Percentiles rank a stretch among this genome's conserved stretches.
phyloP scores from a whole-genome alignment of 2,888 invertebrate genomes.

The Tetanocera ferruginea region DNA sequence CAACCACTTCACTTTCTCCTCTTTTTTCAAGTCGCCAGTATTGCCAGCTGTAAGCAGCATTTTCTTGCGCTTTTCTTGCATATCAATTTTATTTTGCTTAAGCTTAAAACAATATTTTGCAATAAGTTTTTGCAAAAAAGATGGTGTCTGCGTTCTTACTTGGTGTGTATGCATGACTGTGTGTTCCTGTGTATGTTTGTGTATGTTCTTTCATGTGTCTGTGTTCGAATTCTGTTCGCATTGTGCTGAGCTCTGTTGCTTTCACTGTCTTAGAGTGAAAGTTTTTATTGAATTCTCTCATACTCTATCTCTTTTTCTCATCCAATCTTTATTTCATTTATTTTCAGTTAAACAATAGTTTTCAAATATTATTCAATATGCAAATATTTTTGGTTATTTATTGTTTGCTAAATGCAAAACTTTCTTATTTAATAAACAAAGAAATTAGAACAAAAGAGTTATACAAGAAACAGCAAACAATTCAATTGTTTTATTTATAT shows the following conservation, averaged over 20 bases:
- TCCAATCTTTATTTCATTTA: not conserved
- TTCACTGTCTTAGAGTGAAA: not conserved
- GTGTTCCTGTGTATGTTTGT: not conserved
- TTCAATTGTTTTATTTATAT: no score
- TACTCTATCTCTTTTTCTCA: not conserved
- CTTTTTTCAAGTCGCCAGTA: not conserved
- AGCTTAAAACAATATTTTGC: slow-evolving; percentile 31
- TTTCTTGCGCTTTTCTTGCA: slow-evolving; percentile 25
- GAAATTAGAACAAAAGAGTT: not conserved
- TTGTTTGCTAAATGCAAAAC: slow-evolving; percentile 19
- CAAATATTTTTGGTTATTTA: slow-evolving; percentile 25
- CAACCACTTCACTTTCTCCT: not conserved
- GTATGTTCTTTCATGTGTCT: not conserved
- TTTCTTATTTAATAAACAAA: not conserved
- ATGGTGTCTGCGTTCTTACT: not conserved
- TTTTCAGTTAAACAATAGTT: not conserved
- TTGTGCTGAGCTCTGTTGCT: no score
- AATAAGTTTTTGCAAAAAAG: not conserved
- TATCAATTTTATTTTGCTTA: slow-evolving; percentile 20
- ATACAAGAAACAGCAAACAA: not conserved
- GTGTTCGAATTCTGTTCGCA: not conserved
- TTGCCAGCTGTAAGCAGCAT: slow-evolving; percentile 6
- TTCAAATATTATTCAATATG: slow-evolving; percentile 25
- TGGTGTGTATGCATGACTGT: not conserved
- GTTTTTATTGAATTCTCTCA: not conserved